These are phyloP conservation scores for Elysia crispata DNA, from an alignment of 2,888 invertebrate genomes.

Conservation along the genomic window DNA sequence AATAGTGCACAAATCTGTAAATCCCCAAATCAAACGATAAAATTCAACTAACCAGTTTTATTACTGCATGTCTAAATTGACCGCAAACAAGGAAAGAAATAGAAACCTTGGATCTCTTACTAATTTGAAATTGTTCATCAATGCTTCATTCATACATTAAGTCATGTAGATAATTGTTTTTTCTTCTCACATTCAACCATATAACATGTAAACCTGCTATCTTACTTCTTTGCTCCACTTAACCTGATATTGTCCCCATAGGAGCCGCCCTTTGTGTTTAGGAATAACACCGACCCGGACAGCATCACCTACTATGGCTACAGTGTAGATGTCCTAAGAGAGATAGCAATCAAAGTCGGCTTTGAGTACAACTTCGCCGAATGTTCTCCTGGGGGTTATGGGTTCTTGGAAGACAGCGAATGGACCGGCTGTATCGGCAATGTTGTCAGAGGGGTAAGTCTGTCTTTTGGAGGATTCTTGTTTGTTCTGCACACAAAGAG, in stretches of 20 bases:
- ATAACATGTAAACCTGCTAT: too few species aligned
- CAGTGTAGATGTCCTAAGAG: conserved; percentile 53
- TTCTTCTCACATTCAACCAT: too few species aligned
- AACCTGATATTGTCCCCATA: too few species aligned
- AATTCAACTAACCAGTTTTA: not conserved
- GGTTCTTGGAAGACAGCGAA: conserved; percentile 37
- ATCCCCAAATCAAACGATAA: not conserved
- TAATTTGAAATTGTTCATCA: too few species aligned
- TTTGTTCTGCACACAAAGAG: too few species aligned
- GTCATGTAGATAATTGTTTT: too few species aligned
- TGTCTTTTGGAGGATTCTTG: too few species aligned
- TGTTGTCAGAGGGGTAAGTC: conserved; percentile 57
- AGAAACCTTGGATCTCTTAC: too few species aligned
- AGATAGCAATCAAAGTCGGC: conserved; percentile 50
- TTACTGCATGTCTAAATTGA: too few species aligned
- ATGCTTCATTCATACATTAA: too few species aligned
- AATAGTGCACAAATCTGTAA: not conserved
- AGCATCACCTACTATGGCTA: conserved; percentile 49
- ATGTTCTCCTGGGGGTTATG: conserved; percentile 53
- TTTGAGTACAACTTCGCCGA: conserved; percentile 54
- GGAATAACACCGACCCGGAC: conserved; percentile 37
- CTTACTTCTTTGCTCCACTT: too few species aligned
- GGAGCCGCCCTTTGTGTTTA: conserved; percentile 57
- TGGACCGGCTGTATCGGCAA: conserved; percentile 57
- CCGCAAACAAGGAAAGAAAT: too few species aligned